Evolutionary conservation across 2,113 vertebrate species (phyloP).

Genomic region (Gymnarchus niloticus): DNA sequence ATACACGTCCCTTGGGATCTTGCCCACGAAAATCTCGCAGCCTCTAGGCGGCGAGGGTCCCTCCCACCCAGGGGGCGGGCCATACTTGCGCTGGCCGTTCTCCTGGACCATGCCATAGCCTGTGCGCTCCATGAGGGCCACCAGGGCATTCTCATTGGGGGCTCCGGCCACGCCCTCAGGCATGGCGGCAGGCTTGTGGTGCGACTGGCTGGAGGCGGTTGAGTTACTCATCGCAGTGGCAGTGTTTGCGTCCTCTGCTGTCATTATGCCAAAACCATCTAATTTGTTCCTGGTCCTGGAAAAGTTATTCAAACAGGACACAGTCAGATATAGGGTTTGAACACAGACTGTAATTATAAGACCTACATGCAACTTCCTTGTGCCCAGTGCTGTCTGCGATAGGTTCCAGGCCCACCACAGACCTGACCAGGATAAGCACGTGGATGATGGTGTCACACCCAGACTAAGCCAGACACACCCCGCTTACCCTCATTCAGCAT

Average conservation of each 20-base stretch:
- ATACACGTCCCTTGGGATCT: slow-evolving; percentile 93
- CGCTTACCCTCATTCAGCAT: no score
- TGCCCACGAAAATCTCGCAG: slow-evolving; percentile 96
- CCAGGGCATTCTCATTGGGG: slow-evolving; percentile 76
- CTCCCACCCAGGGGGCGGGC: slow-evolving; percentile 89
- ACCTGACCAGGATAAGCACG: no score
- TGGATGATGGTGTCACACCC: no score
- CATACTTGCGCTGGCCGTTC: slow-evolving; percentile 94
- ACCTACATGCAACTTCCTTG: not conserved
- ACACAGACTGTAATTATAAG: not conserved
- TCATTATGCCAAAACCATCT: slow-evolving; percentile 93
- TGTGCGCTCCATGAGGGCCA: slow-evolving; percentile 87
- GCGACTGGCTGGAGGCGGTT: slow-evolving; percentile 44
- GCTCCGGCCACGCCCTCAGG: slow-evolving; percentile 81
- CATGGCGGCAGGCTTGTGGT: slow-evolving; percentile 60
- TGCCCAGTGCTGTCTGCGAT: no score
- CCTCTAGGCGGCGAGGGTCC: slow-evolving; percentile 79
- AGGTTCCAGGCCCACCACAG: no score
- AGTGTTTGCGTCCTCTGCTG: slow-evolving; percentile 88
- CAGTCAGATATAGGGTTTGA: no score
- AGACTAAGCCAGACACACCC: no score
- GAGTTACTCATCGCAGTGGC: slow-evolving; percentile 80
- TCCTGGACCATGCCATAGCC: slow-evolving; percentile 93
- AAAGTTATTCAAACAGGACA: slow-evolving; percentile 26
- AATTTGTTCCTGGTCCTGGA: slow-evolving; percentile 68